Evolutionary conservation across 2,113 vertebrate species (phyloP).

Genomic region (Sebastes schlegelii): DNA sequence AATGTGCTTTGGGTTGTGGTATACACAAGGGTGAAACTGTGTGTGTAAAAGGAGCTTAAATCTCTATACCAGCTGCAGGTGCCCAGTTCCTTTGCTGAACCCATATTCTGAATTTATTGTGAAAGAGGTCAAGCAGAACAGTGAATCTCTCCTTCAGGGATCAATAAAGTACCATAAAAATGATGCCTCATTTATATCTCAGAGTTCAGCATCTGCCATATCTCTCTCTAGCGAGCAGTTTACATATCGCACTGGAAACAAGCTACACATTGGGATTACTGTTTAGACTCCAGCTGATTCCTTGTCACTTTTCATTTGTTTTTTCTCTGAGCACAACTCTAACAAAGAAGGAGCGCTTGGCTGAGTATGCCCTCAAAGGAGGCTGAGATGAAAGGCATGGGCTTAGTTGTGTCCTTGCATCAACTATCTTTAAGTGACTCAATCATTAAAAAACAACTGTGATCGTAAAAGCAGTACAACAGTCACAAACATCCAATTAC

Average conservation of each 20-base stretch:
- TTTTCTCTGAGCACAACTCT: conserved; percentile 42
- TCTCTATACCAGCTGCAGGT: neutral
- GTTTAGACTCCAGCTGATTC: conserved; percentile 61
- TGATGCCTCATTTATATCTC: conserved; percentile 25
- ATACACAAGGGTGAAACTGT: neutral
- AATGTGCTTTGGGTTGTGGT: neutral
- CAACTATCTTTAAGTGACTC: conserved; percentile 49
- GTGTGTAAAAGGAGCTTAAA: neutral
- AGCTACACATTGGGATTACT: conserved; percentile 42
- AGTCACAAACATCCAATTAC: conserved; percentile 46
- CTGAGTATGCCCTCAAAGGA: conserved; percentile 39
- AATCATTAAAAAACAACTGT: conserved; percentile 35
- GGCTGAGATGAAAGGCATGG: conserved; percentile 51
- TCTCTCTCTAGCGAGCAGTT: conserved; percentile 17
- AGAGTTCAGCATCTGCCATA: conserved; percentile 9
- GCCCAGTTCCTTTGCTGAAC: neutral
- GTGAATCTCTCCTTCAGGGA: conserved; percentile 10
- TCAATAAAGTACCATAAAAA: conserved; percentile 24
- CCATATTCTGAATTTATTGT: conserved; percentile 10
- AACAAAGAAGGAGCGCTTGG: conserved; percentile 42
- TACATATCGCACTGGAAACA: conserved; percentile 32
- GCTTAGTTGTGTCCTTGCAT: conserved; percentile 48
- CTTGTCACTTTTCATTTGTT: conserved; percentile 63
- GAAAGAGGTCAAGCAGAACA: conserved; percentile 16
- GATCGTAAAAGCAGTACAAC: conserved; percentile 29